Evolutionary conservation across 2,888 invertebrate species (phyloP).

Genomic region (Dorcus hopei): DNA sequence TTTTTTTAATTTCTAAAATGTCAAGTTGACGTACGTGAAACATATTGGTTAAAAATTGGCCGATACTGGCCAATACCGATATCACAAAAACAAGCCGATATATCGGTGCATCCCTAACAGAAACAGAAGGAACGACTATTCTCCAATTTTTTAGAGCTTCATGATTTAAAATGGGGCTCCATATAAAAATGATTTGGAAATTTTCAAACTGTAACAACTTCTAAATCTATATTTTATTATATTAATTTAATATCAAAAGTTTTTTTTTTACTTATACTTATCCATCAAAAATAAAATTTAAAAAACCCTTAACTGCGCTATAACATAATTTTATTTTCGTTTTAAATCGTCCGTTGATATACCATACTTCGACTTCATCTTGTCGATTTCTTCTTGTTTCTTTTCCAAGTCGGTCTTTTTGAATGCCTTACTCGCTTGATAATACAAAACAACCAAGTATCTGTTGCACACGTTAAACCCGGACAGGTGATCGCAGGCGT

Average conservation of each 20-base stretch:
- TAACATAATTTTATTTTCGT: conserved; percentile 9
- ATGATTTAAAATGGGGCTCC: no score
- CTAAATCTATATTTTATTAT: no score
- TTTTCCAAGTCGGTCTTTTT: conserved; percentile 94
- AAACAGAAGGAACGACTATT: no score
- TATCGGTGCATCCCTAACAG: no score
- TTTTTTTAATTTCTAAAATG: no score
- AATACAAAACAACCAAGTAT: conserved; percentile 97
- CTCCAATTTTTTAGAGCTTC: no score
- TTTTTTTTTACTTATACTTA: neutral
- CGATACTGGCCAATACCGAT: no score
- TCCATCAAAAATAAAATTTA: neutral
- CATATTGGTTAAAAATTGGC: no score
- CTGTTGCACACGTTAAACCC: conserved; percentile 99
- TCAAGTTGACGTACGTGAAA: no score
- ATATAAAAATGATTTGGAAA: no score
- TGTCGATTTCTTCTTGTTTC: conserved; percentile 93
- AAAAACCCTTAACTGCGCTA: neutral
- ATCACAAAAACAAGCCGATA: no score
- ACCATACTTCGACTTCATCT: conserved; percentile 93
- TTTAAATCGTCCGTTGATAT: conserved; percentile 44
- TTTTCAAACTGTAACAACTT: no score
- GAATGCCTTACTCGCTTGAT: conserved; percentile 94
- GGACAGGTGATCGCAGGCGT: conserved; percentile 98
- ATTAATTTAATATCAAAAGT: neutral